These are phyloP conservation scores for Micrastur ruficollis DNA, from an alignment of 2,797 vertebrate species.

Conservation along the genomic window DNA sequence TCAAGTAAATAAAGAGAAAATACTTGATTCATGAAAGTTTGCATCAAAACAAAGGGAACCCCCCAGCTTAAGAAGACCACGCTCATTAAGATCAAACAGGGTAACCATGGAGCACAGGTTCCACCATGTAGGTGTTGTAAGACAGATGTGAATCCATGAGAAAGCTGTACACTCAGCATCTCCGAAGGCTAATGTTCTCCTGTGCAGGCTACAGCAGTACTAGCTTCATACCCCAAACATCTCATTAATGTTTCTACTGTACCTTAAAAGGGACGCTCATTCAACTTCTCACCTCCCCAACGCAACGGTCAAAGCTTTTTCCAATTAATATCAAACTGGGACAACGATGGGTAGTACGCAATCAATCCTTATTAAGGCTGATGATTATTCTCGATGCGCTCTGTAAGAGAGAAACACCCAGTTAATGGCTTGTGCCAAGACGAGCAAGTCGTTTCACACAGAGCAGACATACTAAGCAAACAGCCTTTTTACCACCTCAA, in stretches of 20 bases:
- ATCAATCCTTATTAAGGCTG: constrained; percentile 28
- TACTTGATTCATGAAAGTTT: neutral
- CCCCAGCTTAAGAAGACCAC: rapidly evolving
- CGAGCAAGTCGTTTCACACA: rapidly evolving
- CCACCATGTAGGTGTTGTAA: rapidly evolving
- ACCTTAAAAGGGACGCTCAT: constrained; percentile 36
- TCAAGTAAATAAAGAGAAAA: neutral
- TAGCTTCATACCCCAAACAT: neutral
- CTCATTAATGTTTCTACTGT: neutral
- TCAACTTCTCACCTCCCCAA: neutral
- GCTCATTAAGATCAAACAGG: rapidly evolving
- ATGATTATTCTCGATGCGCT: neutral
- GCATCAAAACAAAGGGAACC: neutral
- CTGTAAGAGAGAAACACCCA: neutral
- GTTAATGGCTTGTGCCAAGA: neutral
- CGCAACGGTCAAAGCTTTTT: neutral
- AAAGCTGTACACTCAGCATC: neutral
- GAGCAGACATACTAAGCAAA: neutral
- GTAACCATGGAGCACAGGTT: rapidly evolving
- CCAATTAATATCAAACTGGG: rapidly evolving
- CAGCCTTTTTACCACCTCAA: neutral
- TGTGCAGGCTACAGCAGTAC: neutral
- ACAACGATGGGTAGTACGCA: neutral
- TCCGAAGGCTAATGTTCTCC: neutral
- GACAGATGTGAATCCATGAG: neutral